Conservation (phyloP, 2,888 invertebrate genomes). For the Noctua comes region DNA sequence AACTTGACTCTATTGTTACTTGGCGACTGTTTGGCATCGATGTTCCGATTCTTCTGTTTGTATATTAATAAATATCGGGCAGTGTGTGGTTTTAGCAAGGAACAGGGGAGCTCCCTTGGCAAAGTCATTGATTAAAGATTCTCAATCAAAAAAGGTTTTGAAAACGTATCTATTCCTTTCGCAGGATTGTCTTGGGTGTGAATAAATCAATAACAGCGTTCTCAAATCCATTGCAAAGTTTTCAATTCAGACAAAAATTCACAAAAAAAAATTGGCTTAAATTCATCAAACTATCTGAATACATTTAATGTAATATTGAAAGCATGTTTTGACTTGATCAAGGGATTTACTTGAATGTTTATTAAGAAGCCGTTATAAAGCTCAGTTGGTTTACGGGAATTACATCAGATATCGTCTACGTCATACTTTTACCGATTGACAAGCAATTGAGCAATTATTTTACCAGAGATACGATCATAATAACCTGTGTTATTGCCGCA, state of each 20-base stretch:
- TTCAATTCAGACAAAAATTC: not conserved
- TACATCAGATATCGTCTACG: constrained; percentile 5
- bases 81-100: constrained; percentile 36
- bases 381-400: not conserved
- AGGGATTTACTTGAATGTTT: not conserved
- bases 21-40: constrained; percentile 43
- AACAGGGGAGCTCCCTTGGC: not conserved
- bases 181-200: not conserved
- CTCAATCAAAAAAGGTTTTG: not conserved
- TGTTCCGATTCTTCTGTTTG: constrained; percentile 32
- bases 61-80: not conserved
- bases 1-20: constrained; percentile 41
- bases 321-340: not conserved
- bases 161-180: not conserved
- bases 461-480: constrained; percentile 36
- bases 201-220: not conserved
- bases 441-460: too few species aligned
- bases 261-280: not conserved
- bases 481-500: constrained; percentile 30
- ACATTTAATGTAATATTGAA: too few species aligned
- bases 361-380: not conserved
- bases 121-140: not conserved
- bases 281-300: not conserved
- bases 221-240: not conserved
- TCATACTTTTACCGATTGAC: not conserved